Conservation (phyloP, 2,888 invertebrate species). For the Drosophila antonietae region DNA sequence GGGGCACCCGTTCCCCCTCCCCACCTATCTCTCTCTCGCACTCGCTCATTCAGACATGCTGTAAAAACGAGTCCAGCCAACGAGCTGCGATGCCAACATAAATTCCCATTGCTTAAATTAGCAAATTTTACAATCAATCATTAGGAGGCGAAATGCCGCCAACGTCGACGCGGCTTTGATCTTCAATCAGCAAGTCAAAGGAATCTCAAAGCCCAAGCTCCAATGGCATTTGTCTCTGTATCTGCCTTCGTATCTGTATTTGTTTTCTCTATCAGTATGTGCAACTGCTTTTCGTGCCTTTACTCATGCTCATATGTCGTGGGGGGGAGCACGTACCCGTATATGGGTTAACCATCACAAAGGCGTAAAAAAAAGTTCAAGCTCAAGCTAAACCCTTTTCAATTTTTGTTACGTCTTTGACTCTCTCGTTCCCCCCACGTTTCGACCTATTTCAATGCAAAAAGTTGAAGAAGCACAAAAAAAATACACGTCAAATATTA, state of each 20-base stretch:
- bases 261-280: constrained; percentile 14
- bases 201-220: constrained; percentile 30
- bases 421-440: not conserved
- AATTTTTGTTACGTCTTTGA: constrained; percentile 62
- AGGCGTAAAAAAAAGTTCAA: constrained; percentile 66
- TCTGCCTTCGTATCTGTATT: not conserved
- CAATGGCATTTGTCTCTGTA: constrained; percentile 9
- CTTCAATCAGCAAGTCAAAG: constrained; percentile 52
- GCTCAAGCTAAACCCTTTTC: constrained; percentile 81
- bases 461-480: constrained; percentile 28
- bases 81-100: constrained; percentile 50
- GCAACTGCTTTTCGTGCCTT: constrained; percentile 16
- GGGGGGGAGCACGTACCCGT: constrained; percentile 44
- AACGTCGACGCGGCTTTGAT: constrained; percentile 64
- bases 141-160: constrained; percentile 64
- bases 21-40: not conserved
- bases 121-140: constrained; percentile 77
- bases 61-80: constrained; percentile 32
- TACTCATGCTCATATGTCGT: constrained; percentile 32
- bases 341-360: constrained; percentile 55
- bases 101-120: constrained; percentile 76
- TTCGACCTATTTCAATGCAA: constrained; percentile 59
- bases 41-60: not conserved
- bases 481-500: constrained; percentile 75
- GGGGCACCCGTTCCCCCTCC: constrained; percentile 31